Conservation (phyloP, 2,113 vertebrate genomes). For the Amazona guildingii region DNA sequence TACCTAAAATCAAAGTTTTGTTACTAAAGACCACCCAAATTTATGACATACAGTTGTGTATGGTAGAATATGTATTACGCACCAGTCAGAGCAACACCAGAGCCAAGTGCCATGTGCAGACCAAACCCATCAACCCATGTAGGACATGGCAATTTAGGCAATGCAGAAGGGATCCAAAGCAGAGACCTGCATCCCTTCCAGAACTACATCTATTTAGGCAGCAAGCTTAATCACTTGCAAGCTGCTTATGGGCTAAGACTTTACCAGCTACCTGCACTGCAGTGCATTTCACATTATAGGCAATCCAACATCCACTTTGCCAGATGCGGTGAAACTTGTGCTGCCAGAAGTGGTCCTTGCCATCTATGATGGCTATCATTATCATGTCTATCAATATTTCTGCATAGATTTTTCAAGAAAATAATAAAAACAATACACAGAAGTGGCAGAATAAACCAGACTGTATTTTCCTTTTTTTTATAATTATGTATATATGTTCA, state of each 20-base stretch:
- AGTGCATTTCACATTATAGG: neutral
- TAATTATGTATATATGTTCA: neutral
- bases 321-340: neutral
- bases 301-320: neutral
- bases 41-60: too few species aligned
- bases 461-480: neutral
- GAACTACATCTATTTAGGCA: neutral
- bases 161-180: too few species aligned
- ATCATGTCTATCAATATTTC: neutral
- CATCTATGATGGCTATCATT: neutral
- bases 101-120: neutral
- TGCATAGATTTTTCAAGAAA: neutral
- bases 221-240: neutral
- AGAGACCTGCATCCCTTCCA: neutral
- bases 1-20: neutral
- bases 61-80: accelerated
- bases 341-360: neutral
- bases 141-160: neutral
- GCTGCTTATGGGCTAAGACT: too few species aligned
- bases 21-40: neutral
- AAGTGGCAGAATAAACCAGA: neutral
- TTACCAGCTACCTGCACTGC: neutral
- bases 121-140: neutral
- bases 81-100: accelerated
- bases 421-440: neutral